phyloP scores from a whole-genome alignment of 2,113 vertebrate genomes.

The Alces alces region DNA sequence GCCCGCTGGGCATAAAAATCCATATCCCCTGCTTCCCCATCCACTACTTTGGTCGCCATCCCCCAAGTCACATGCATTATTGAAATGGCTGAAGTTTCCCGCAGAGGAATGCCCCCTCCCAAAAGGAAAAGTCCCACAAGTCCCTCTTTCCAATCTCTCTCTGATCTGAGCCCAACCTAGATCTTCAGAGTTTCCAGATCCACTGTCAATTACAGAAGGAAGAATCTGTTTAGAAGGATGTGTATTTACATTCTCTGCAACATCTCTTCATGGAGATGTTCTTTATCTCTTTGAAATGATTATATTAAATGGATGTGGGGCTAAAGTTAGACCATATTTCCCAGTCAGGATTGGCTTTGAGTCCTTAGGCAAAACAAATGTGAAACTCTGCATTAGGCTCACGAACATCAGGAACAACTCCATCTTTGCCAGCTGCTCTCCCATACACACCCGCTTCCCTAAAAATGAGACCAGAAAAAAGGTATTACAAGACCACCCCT shows the following conservation, averaged over 20 bases:
- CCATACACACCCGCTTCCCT: slow-evolving; percentile 97
- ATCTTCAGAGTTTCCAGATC: background rate
- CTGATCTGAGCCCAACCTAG: background rate
- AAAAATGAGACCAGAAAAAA: slow-evolving; percentile 42
- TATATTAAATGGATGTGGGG: slow-evolving; percentile 87
- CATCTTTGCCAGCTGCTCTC: slow-evolving; percentile 97
- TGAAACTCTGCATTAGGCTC: slow-evolving; percentile 91
- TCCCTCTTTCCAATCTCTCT: background rate
- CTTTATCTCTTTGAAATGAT: slow-evolving; percentile 77
- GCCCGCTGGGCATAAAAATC: background rate
- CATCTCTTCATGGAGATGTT: background rate
- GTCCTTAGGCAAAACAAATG: slow-evolving; percentile 85
- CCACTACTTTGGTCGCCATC: no score
- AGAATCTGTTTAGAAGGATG: background rate
- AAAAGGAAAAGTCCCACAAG: fast-evolving
- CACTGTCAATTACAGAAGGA: background rate
- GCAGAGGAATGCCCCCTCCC: background rate
- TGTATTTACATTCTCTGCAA: background rate
- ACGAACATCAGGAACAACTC: slow-evolving; percentile 93
- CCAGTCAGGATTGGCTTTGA: slow-evolving; percentile 85
- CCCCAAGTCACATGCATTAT: background rate
- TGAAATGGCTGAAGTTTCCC: background rate
- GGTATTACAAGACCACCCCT: background rate
- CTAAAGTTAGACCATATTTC: slow-evolving; percentile 92
- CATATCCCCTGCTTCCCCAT: background rate